Percentiles rank a stretch among this genome's conserved stretches.
These are phyloP conservation scores for Aplidium turbinatum DNA, from an alignment of 23 tunicate species.

Conservation along the genomic window DNA sequence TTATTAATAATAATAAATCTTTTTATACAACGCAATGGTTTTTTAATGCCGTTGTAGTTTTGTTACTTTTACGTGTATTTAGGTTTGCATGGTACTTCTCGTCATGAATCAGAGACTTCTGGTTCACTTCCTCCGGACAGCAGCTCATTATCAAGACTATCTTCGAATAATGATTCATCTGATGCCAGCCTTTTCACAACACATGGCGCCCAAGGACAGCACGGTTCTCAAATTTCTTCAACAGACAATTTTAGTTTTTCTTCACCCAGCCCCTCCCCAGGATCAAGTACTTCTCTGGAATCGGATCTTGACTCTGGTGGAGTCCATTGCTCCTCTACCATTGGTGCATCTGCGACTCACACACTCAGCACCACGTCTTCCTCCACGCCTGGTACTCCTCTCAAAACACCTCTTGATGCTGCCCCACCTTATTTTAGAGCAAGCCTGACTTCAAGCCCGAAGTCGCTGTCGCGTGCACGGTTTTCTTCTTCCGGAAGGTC, in stretches of 20 bases:
- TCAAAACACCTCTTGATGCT: constrained; percentile 30
- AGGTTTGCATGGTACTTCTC: too few species aligned
- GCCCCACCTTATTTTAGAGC: constrained; percentile 13
- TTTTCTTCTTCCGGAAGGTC: constrained; percentile 42
- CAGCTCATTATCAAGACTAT: too few species aligned
- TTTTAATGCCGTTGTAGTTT: too few species aligned
- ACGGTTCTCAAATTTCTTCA: constrained; percentile 27
- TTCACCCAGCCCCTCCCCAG: constrained; percentile 52
- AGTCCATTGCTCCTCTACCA: too few species aligned
- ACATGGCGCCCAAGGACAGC: constrained; percentile 11
- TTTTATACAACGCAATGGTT: too few species aligned
- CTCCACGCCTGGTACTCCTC: constrained; percentile 7
- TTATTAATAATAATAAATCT: too few species aligned
- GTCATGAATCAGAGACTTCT: too few species aligned
- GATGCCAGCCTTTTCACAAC: too few species aligned
- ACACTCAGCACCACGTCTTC: constrained; percentile 9
- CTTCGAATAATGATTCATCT: too few species aligned
- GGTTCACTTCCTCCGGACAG: too few species aligned
- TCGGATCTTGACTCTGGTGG: constrained; percentile 31
- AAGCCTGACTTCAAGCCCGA: background rate
- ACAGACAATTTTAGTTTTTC: constrained; percentile 41
- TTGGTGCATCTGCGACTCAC: too few species aligned
- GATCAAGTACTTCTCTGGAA: constrained; percentile 47
- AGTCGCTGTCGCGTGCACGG: constrained; percentile 24
- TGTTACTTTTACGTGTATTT: too few species aligned